phyloP scores from a whole-genome alignment of 2,888 invertebrate species.

The Phymatocera aterrima region DNA sequence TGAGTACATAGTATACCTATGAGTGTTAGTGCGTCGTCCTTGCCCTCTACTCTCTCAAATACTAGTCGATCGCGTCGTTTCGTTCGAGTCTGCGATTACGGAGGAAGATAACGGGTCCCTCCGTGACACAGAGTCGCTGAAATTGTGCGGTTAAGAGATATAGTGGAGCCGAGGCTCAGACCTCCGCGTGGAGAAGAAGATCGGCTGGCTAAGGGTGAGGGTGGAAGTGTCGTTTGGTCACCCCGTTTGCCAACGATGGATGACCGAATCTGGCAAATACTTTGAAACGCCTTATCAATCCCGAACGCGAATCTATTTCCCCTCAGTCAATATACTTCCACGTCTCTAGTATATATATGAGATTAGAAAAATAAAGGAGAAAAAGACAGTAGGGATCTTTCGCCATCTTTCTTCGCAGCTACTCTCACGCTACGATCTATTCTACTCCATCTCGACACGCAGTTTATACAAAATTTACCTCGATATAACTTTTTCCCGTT shows the following conservation, averaged over 20 bases:
- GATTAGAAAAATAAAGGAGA: neutral
- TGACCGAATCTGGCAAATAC: conserved; percentile 21
- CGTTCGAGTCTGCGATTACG: conserved; percentile 18
- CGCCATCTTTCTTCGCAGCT: too few species aligned
- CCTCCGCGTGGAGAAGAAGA: neutral
- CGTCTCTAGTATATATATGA: neutral
- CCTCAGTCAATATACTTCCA: neutral
- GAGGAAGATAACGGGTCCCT: conserved; percentile 22
- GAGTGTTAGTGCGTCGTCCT: conserved; percentile 13
- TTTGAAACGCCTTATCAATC: conserved; percentile 38
- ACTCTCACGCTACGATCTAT: too few species aligned
- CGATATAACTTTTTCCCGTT: too few species aligned
- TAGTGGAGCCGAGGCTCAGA: neutral
- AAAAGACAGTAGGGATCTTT: neutral
- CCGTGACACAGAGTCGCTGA: conserved; percentile 26
- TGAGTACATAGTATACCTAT: neutral
- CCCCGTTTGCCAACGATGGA: conserved; percentile 31
- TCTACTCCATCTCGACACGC: too few species aligned
- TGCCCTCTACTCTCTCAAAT: too few species aligned
- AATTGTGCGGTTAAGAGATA: conserved; percentile 32
- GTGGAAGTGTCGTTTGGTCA: conserved; percentile 35
- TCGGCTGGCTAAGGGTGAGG: conserved; percentile 1
- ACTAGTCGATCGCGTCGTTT: conserved; percentile 40
- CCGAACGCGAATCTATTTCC: conserved; percentile 1
- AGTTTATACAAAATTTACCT: too few species aligned